Evolutionary conservation across 1,140 invertebrate species (phyloP), one percentile per base, ranked within the genome.

Genomic region (Drusus annulatus): DNA sequence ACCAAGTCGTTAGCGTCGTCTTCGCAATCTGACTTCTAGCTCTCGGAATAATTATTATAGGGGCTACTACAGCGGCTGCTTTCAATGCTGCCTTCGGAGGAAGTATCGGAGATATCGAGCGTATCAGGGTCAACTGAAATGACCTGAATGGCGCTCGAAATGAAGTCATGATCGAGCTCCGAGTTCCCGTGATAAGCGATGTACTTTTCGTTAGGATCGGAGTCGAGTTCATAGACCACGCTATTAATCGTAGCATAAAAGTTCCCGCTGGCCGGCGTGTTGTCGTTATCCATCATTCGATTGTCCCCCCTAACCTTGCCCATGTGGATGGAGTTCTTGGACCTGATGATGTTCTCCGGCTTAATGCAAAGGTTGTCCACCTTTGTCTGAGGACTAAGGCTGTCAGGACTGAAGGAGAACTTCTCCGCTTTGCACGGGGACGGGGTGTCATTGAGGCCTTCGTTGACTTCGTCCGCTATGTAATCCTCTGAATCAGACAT

Each of bases 251-350:
- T 76, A 4, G 76, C 45, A 25, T 65, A 77, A n/a, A 69, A 71
- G 23, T 63, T 69, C 51, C 69, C 78, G 3, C 21, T 15, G 13
- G 16, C 0, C 62, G 76, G 78, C 19, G 81, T 78, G 51, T 82
- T 82, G 52, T 82, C 81, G 60, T 82, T 82, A 28, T 82, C 78
- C 45, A 82, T 82, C 17, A 82, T 60, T 80, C 81, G 77, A 78
- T 80, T 82, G 50, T 82, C 81, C 13, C 81, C 78, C 17, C 79
- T 74, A 17, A 60, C 21, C 19, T 45, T 50, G n/a, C n/a, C 23
- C 8, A 7, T 73, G 54, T 71, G 23, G 31, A 52, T 63, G 17
- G 51, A 17, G 28, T 71, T 69, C 68, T 74, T 54, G 25, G 28
- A 25, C 10, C 51, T 54, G 31, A 31, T 10, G 31, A 51, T n/a